Percentiles rank a stretch among this genome's conserved stretches.
Evolutionary conservation across 2,888 invertebrate genomes (phyloP).

Genomic region (Nycteola revayana): DNA sequence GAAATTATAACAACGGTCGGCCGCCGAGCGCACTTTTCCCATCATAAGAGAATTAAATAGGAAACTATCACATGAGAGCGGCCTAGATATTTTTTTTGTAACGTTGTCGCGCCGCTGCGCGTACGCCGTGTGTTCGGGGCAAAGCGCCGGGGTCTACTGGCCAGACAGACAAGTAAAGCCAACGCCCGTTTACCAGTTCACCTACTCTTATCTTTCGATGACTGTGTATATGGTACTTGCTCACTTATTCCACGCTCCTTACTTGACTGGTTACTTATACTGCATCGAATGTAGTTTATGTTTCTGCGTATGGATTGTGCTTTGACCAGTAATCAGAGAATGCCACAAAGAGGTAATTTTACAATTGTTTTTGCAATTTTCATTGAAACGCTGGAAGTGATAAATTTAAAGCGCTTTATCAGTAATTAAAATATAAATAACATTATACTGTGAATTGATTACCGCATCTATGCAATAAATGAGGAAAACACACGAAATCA

Average conservation of each 20-base stretch:
- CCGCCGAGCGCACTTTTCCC: conserved; percentile 60
- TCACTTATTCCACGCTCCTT: conserved; percentile 50
- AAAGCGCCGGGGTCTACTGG: conserved; percentile 69
- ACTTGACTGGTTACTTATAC: conserved; percentile 57
- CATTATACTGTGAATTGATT: conserved; percentile 16
- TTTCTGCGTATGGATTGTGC: conserved; percentile 30
- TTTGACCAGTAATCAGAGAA: conserved; percentile 26
- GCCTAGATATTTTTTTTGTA: conserved; percentile 48
- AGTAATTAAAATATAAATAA: conserved; percentile 24
- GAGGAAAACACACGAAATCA: too few relatives aligned
- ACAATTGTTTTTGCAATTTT: conserved; percentile 20
- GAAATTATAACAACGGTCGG: conserved; percentile 42
- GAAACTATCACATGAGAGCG: conserved; percentile 64
- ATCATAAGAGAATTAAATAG: conserved; percentile 58
- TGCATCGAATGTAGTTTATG: conserved; percentile 43
- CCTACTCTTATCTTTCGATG: conserved; percentile 74
- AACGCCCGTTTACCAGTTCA: conserved; percentile 76
- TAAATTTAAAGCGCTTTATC: conserved; percentile 33
- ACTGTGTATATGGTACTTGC: conserved; percentile 45
- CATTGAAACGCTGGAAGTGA: conserved; percentile 28
- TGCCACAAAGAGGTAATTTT: conserved; percentile 29
- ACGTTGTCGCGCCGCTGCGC: conserved; percentile 47
- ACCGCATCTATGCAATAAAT: too few relatives aligned
- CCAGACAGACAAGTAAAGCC: conserved; percentile 55
- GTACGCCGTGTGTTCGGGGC: conserved; percentile 60